phyloP scores from a whole-genome alignment of 2,113 vertebrate genomes.

The Cololabis saira region DNA sequence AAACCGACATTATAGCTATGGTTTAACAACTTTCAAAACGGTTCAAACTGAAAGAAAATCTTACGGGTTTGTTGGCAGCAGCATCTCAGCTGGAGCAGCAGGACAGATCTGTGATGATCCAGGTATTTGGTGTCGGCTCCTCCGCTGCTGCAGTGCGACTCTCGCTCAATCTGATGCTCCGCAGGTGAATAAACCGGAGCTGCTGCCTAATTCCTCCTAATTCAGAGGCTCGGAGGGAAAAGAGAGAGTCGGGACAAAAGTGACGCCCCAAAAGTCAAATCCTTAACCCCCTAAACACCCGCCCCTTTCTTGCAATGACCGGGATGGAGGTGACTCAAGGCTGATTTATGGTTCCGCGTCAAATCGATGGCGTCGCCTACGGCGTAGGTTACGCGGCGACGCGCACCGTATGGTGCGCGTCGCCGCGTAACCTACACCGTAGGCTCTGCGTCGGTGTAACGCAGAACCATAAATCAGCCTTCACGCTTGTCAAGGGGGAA shows the following conservation, averaged over 20 bases:
- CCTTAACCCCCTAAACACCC: constrained; percentile 43
- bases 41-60: constrained; percentile 8
- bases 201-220: constrained; percentile 21
- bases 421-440: too few relatives aligned
- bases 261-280: constrained; percentile 56
- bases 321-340: constrained; percentile 60
- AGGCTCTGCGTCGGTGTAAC: too few relatives aligned
- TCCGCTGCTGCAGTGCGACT: constrained; percentile 75
- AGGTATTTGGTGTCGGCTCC: constrained; percentile 45
- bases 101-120: constrained; percentile 8
- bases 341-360: too few relatives aligned
- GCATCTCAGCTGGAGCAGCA: constrained; percentile 60
- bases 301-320: constrained; percentile 13
- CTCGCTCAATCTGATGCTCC: constrained; percentile 43
- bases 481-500: constrained; percentile 45
- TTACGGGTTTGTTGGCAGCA: constrained; percentile 63
- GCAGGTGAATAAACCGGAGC: constrained; percentile 55
- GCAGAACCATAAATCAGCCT: too few relatives aligned
- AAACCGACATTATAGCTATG: too few relatives aligned
- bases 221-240: constrained; percentile 37
- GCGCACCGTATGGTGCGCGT: too few relatives aligned
- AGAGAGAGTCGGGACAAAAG: constrained; percentile 54
- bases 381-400: too few relatives aligned
- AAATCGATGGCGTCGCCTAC: too few relatives aligned
- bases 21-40: too few relatives aligned